A percentile compares a stretch with the other conserved stretches of the same genome.
Conservation (phyloP, 2,888 invertebrate species). For the Conus canariensis region DNA sequence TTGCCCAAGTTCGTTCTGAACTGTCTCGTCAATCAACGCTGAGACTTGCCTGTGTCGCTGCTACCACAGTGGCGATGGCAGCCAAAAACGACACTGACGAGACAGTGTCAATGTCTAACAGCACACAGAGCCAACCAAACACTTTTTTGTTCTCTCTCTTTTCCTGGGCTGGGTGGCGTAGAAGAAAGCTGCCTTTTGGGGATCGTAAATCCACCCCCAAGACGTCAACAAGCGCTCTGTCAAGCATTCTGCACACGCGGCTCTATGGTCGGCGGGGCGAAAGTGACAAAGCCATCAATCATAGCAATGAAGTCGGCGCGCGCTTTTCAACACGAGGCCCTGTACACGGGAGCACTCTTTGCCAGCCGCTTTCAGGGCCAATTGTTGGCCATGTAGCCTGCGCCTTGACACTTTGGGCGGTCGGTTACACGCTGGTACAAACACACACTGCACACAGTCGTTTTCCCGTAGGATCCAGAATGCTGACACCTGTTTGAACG, state of each 20-base stretch:
- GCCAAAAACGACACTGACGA: too few relatives aligned
- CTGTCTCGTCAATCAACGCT: too few relatives aligned
- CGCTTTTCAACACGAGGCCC: background rate
- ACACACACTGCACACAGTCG: background rate
- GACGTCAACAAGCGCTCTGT: background rate
- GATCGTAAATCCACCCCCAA: background rate
- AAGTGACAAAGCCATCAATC: constrained; percentile 18
- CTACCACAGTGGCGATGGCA: too few relatives aligned
- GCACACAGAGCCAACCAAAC: too few relatives aligned
- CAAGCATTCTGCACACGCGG: background rate
- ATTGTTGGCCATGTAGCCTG: background rate
- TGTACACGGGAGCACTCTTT: background rate
- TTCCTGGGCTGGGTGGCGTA: too few relatives aligned
- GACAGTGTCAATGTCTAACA: too few relatives aligned
- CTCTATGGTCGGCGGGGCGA: background rate
- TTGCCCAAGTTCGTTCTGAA: too few relatives aligned
- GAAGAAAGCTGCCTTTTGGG: too few relatives aligned
- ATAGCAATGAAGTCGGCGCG: background rate
- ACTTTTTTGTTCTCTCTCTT: too few relatives aligned
- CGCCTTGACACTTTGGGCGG: background rate
- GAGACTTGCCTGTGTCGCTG: too few relatives aligned
- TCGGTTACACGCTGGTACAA: background rate
- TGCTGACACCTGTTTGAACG: too few relatives aligned
- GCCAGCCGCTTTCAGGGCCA: background rate
- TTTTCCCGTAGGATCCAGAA: too few relatives aligned